These are phyloP conservation scores for Sinocyclocheilus grahami DNA, from an alignment of 2,113 vertebrate species.

Conservation along the genomic window DNA sequence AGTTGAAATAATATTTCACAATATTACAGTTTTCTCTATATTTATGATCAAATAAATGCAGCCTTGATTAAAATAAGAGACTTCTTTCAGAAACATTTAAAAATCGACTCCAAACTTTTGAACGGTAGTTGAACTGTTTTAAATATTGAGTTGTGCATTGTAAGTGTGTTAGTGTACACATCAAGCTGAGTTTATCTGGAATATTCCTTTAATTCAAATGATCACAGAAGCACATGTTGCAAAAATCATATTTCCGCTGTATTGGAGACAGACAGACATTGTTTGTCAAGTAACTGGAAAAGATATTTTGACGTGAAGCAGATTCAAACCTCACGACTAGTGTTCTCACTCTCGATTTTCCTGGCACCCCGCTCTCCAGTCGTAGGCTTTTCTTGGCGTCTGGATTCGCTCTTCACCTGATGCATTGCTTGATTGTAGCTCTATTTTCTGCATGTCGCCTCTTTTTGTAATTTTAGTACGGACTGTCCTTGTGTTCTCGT, in stretches of 20 bases:
- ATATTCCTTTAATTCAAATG: not conserved
- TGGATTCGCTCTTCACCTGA: constrained; percentile 31
- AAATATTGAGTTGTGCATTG: not conserved
- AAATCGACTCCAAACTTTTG: not conserved
- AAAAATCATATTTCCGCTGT: not conserved
- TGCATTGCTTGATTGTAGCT: constrained; percentile 57
- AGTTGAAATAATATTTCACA: not conserved
- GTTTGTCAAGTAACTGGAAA: constrained; percentile 29
- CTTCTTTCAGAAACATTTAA: not conserved
- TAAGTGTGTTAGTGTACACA: not conserved
- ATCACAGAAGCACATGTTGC: not conserved
- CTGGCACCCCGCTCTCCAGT: constrained; percentile 28
- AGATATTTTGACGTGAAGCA: not conserved
- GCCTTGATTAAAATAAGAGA: not conserved
- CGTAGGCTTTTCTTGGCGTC: constrained; percentile 53
- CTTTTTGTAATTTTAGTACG: not conserved
- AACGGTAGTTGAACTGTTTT: not conserved
- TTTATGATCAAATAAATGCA: not conserved
- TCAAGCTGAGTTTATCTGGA: not conserved
- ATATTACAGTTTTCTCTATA: not conserved
- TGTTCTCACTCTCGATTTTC: constrained; percentile 53
- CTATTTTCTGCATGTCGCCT: not conserved
- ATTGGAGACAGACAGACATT: constrained; percentile 1
- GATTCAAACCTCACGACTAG: not conserved
- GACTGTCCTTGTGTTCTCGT: not conserved